phyloP scores from a whole-genome alignment of 2,888 invertebrate species.

The Tetanocera ferruginea region DNA sequence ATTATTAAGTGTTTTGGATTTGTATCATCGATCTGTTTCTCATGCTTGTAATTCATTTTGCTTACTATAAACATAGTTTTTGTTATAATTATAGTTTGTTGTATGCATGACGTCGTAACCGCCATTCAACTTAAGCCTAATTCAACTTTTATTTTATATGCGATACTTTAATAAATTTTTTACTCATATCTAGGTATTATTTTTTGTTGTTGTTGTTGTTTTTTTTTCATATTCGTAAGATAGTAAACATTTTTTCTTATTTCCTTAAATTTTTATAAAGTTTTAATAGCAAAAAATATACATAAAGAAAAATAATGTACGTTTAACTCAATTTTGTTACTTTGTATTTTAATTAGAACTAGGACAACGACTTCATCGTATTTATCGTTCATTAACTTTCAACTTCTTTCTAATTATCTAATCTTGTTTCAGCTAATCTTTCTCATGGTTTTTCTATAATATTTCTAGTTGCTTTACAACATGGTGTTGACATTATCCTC shows the following conservation, averaged over 20 bases:
- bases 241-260: slow-evolving; percentile 13
- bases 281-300: slow-evolving; percentile 28
- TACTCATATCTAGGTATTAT: not conserved
- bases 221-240: slow-evolving; percentile 22
- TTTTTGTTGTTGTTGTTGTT: not conserved
- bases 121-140: slow-evolving; percentile 22
- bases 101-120: slow-evolving; percentile 6
- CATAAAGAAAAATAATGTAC: slow-evolving; percentile 16
- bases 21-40: not conserved
- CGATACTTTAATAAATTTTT: slow-evolving; percentile 2
- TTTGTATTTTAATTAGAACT: slow-evolving; percentile 28
- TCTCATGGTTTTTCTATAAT: not conserved
- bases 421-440: not conserved
- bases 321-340: slow-evolving; percentile 14
- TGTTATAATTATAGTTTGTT: not conserved
- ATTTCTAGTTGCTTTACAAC: slow-evolving; percentile 17
- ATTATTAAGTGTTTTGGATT: not conserved
- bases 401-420: slow-evolving; percentile 5
- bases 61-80: not conserved
- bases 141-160: not conserved
- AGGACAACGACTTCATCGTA: slow-evolving; percentile 23
- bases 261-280: slow-evolving; percentile 15
- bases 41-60: slow-evolving; percentile 13
- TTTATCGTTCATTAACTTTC: slow-evolving; percentile 22
- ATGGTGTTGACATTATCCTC: not conserved